A percentile compares a stretch with the other conserved stretches of the same genome.
Evolutionary conservation across 2,113 vertebrate genomes (phyloP).

Genomic region (Panthera uncia): DNA sequence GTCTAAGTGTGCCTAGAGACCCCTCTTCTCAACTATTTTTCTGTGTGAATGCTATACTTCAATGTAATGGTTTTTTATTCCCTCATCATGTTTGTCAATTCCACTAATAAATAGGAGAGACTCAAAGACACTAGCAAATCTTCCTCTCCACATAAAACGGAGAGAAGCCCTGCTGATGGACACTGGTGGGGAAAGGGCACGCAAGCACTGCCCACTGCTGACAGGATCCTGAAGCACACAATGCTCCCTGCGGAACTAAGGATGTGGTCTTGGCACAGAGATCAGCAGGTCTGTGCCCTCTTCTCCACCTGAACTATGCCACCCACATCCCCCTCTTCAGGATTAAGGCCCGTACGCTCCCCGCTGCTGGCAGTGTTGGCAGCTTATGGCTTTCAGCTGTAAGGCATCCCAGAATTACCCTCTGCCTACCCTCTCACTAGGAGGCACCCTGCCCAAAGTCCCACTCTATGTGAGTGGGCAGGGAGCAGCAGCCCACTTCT

Average conservation of each 20-base stretch:
- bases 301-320: background rate
- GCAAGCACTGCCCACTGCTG: background rate
- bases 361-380: background rate
- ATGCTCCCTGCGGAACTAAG: background rate
- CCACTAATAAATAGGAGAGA: background rate
- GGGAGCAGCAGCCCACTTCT: background rate
- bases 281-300: background rate
- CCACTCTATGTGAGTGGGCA: background rate
- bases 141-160: slow-evolving; percentile 9
- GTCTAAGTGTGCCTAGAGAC: background rate
- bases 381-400: background rate
- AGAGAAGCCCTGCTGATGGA: background rate
- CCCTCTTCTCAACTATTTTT: background rate
- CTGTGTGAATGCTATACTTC: background rate
- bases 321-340: background rate
- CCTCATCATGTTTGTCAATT: background rate
- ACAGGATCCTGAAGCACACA: background rate
- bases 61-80: background rate
- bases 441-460: background rate
- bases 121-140: background rate
- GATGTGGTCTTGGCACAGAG: background rate
- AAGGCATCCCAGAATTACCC: background rate
- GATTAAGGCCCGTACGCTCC: background rate
- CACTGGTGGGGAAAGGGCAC: background rate
- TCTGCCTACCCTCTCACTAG: background rate